Percentiles rank a stretch among this genome's conserved stretches.
These are phyloP conservation scores for Epinephelus coioides DNA, from an alignment of 2,797 vertebrate species.

Conservation along the genomic window DNA sequence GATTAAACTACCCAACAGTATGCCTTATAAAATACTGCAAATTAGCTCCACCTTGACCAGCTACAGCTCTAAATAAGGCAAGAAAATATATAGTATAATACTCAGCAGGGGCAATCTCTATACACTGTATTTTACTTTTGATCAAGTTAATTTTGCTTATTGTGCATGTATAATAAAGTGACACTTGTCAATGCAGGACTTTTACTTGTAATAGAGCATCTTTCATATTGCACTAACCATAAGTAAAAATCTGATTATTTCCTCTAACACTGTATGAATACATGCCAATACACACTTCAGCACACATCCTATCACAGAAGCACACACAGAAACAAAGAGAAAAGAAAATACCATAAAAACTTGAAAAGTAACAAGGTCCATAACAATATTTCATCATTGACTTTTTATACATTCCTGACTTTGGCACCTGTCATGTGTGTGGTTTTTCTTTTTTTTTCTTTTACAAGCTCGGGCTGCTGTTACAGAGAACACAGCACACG, in stretches of 20 bases:
- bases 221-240: neutral
- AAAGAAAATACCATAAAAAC: neutral
- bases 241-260: neutral
- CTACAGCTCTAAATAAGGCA: neutral
- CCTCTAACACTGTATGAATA: neutral
- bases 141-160: too few species aligned
- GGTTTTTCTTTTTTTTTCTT: conserved; percentile 65
- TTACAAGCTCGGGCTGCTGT: conserved; percentile 72
- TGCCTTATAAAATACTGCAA: neutral
- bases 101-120: too few species aligned
- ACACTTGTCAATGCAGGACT: neutral
- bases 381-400: conserved; percentile 68
- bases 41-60: neutral
- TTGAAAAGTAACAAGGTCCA: conserved; percentile 19
- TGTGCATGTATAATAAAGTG: neutral
- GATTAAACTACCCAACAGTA: too few species aligned
- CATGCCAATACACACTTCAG: neutral
- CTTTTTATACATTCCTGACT: conserved; percentile 67
- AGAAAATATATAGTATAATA: too few species aligned
- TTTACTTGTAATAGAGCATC: neutral
- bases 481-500: conserved; percentile 69
- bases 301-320: neutral
- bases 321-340: neutral
- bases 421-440: conserved; percentile 83
- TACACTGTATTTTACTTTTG: neutral